Base-by-base conservation (phyloP, 2,797 vertebrate species). In the Tragopan temminckii region DNA sequence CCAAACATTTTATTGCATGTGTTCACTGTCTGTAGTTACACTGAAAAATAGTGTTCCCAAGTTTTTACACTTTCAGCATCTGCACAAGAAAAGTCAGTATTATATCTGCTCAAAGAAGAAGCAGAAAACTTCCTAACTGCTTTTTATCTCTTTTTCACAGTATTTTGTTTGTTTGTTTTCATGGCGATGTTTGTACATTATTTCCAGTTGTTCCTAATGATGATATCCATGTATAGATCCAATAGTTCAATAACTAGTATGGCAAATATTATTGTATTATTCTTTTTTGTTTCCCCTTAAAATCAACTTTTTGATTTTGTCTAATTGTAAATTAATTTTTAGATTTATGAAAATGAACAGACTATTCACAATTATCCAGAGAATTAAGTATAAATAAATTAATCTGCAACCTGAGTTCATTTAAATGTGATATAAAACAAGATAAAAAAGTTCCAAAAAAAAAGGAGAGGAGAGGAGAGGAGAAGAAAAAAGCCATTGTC, bases 341-440 rank as follows among this genome's bases (percentile, higher is more conserved):
- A 0, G 8, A 31, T 48, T 80, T 68, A 9, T 5, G 40, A 71
- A 68, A 66, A 58, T 14, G 61, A 38, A 1, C 13, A 63, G 2
- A 31, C 36, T 23, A 46, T 1, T 2, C 3, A 7, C 33, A 5
- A 36, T 50, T 42, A 1, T 31, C 10, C 0, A 17, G 8, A 46
- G 66, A 62, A 76, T 74, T 6, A 36, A 62, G 57, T 36, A 21
- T 4, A 42, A 43, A 38, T 2, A 74, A 62, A 79, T 38, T 13
- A 64, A 35, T 38, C 19, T 43, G 6, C 10, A 67, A 16, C 16
- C 42, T 36, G 6, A 50, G 7, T n/a, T 77, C 14, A 61, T 57
- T 78, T 15, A 50, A 55, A 48, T 42, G 15, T 43, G 9, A 17
- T 36, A 17, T 24, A n/a, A 63, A 36, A 0, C 9, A 46, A 70